Evolutionary conservation across 2,888 invertebrate genomes (phyloP).

Genomic region (Cantharis rustica): DNA sequence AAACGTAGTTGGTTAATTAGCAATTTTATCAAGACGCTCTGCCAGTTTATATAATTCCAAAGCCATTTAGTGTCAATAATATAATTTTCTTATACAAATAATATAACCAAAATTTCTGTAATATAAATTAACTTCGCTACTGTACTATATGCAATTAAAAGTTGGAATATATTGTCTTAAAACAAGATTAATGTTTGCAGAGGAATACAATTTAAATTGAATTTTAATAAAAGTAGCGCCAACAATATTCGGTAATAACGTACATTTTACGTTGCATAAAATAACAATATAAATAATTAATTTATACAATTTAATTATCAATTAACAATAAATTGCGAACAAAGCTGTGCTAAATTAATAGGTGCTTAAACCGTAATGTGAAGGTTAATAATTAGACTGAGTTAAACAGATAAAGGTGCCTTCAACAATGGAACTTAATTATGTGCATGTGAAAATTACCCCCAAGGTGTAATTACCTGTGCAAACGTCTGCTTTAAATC

Average conservation of each 20-base stretch:
- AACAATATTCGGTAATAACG: not conserved
- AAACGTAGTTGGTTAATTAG: not conserved
- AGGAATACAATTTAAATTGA: not conserved
- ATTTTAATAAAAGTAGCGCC: not conserved
- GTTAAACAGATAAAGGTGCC: constrained; percentile 8
- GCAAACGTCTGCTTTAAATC: not conserved
- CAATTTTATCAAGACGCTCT: not conserved
- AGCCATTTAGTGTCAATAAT: not conserved
- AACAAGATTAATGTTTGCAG: not conserved
- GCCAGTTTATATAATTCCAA: not conserved
- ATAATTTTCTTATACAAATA: not conserved
- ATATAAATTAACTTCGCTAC: not conserved
- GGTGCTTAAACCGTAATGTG: constrained; percentile 4
- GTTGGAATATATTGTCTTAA: not conserved
- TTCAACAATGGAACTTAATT: constrained; percentile 4
- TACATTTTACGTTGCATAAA: not conserved
- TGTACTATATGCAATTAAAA: not conserved
- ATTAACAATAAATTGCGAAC: not conserved
- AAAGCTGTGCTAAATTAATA: constrained; percentile 1
- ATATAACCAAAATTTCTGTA: not conserved
- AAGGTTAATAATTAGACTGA: constrained; percentile 10
- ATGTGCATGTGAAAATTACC: constrained; percentile 4
- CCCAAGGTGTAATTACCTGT: not conserved
- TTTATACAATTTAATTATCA: not conserved
- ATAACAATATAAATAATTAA: not conserved